Evolutionary conservation across 2,113 vertebrate genomes (phyloP), one percentile per base, ranked within the genome.

Genomic region (Hydrolagus affinis): DNA sequence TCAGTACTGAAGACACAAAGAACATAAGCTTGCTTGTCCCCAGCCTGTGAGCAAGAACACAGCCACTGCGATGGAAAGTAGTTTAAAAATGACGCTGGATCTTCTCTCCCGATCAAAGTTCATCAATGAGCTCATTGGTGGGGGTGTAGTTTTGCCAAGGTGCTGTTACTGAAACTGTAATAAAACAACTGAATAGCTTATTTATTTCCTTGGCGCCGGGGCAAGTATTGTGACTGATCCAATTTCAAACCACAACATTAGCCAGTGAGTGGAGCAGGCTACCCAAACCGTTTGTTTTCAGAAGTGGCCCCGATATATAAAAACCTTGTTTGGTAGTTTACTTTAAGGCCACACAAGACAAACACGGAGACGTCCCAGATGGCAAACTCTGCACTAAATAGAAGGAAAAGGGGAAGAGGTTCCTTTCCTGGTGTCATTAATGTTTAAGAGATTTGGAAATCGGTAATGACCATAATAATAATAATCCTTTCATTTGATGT

Each of bases 31-130:
- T 91, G 89, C 89, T 92, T 91, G 91, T 89, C 90, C 89, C 87
- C 87, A 87, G 89, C 92, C 92, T 88, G 92, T 86, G 91, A 91
- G 92, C 92, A 90, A 91, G 92, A 93, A 92, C 91, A 86, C 30
- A 87, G 7, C 15, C 0, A 0, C n/a, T 66, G 70, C 15, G 88
- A 70, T 86, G 28, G 86, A 83, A 89, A 90, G 72, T 0, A 25
- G 23, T 25, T 78, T 44, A 11, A 23, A 30, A 86, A 85, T 86
- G 70, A 88, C 77, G 21, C 17, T 70, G 86, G 83, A 86, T 70
- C 75, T 77, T 69, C 17, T 0, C 73, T 44, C 87, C 88, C 89
- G 87, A 88, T 89, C 89, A 85, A 89, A 90, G 86, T 89, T 88
- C 75, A 11, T 66, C 77, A 44, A 74, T 85, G 87, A 89, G 85